phyloP scores from a whole-genome alignment of 2,113 vertebrate genomes.

The Oxyura jamaicensis region DNA sequence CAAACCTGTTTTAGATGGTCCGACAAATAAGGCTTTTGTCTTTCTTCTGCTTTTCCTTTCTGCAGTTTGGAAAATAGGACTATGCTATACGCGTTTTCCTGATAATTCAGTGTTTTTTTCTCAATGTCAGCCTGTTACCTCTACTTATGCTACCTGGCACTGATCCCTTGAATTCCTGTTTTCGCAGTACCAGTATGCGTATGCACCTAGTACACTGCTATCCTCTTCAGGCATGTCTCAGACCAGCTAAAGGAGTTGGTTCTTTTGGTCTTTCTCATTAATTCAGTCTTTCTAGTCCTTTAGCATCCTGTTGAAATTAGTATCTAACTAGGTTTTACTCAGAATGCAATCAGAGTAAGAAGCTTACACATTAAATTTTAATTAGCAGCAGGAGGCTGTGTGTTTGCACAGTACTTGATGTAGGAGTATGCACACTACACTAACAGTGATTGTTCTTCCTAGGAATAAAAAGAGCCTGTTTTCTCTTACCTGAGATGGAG shows the following conservation, averaged over 20 bases:
- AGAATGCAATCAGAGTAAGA: neutral
- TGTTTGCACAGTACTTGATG: neutral
- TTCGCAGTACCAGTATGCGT: neutral
- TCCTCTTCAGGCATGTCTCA: neutral
- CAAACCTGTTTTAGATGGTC: neutral
- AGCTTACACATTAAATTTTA: neutral
- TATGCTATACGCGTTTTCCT: neutral
- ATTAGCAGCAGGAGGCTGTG: neutral
- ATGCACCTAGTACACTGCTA: neutral
- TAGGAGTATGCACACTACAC: neutral
- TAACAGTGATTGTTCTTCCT: neutral
- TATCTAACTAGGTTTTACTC: neutral
- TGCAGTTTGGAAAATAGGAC: neutral
- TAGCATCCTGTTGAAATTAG: neutral
- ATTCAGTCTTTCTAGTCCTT: neutral
- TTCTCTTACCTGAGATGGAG: constrained; percentile 91
- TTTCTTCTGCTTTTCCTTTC: neutral
- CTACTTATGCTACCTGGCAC: neutral
- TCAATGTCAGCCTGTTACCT: neutral
- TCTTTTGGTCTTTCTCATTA: neutral
- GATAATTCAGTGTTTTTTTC: neutral
- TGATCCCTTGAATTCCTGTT: neutral
- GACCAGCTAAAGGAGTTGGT: neutral
- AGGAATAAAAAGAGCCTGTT: neutral
- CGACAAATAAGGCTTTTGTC: neutral